Base-by-base conservation (phyloP, 2,113 vertebrate species). In the Anhinga anhinga region DNA sequence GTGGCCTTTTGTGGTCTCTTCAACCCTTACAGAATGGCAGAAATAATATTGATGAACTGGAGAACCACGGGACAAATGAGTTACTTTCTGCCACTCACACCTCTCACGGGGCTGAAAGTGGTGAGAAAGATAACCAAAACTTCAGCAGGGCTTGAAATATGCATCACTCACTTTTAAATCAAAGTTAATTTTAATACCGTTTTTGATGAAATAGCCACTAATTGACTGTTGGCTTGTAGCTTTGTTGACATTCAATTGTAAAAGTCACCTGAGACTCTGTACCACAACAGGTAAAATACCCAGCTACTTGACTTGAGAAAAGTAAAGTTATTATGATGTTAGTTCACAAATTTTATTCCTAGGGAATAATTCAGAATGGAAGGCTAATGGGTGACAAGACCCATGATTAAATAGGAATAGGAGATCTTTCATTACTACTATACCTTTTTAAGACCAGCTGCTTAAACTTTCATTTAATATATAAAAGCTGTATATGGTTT, bases 261-360 rank as follows among this genome's bases (percentile, higher is more conserved):
- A 76, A 83, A 86, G 30, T 49, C 47, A 55, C 8, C 16, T 32
- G 49, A 86, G 58, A 80, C 21, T 65, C 18, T 15, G 38, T 27
- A 42, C 21, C 25, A 53, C 10, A 62, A 34, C 21, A 45, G 4
- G 7, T 47, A 29, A 89, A 86, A 61, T 53, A 77, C 2, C 9
- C 56, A 88, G 26, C 9, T 81, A 22, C 29, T 82, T 61, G 70
- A 59, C 29, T 55, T 73, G 32, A 74, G 58, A 78, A 90, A 78
- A 88, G 13, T 42, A 38, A 74, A 50, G 19, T 56, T 38, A 7
- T 56, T 23, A 78, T 56, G 49, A 70, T 44, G 17, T 42, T 74
- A 4, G 40, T 93, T 94, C 56, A 97, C 50, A 94, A 94, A 86
- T 84, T 86, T 93, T 32, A 45, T 69, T 86, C 79, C 40, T 92